Evolutionary conservation across 2,113 vertebrate genomes (phyloP).

Genomic region (Poecile atricapillus): DNA sequence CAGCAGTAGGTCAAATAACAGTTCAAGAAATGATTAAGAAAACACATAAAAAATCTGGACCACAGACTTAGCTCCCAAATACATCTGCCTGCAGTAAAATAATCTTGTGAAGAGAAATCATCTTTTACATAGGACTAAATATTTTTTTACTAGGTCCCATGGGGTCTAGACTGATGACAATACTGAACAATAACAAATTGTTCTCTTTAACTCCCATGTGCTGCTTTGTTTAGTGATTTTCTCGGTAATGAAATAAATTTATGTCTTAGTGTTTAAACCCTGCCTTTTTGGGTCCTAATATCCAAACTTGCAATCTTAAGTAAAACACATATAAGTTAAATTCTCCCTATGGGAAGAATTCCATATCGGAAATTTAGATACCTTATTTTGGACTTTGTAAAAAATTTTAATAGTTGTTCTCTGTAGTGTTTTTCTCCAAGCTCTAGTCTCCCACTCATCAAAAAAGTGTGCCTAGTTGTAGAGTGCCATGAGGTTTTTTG

Average conservation of each 20-base stretch:
- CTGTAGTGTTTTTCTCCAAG: neutral
- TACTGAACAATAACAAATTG: neutral
- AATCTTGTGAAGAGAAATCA: neutral
- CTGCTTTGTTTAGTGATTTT: neutral
- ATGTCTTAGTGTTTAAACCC: neutral
- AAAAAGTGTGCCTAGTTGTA: neutral
- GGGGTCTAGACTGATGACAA: neutral
- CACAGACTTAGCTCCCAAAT: neutral
- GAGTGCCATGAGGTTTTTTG: neutral
- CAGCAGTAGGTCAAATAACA: neutral
- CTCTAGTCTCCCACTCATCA: neutral
- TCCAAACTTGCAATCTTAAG: neutral
- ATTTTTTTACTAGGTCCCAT: neutral
- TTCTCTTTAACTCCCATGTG: neutral
- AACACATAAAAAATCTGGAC: neutral
- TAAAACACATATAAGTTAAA: neutral
- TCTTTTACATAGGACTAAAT: neutral
- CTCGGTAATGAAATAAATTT: neutral
- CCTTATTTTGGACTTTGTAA: neutral
- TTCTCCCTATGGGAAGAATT: neutral
- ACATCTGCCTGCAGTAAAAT: neutral
- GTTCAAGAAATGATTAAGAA: neutral
- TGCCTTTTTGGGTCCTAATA: neutral
- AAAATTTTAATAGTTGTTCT: neutral
- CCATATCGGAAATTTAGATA: fast-evolving